phyloP scores from a whole-genome alignment of 2,797 vertebrate genomes.

The Botia almorhae region DNA sequence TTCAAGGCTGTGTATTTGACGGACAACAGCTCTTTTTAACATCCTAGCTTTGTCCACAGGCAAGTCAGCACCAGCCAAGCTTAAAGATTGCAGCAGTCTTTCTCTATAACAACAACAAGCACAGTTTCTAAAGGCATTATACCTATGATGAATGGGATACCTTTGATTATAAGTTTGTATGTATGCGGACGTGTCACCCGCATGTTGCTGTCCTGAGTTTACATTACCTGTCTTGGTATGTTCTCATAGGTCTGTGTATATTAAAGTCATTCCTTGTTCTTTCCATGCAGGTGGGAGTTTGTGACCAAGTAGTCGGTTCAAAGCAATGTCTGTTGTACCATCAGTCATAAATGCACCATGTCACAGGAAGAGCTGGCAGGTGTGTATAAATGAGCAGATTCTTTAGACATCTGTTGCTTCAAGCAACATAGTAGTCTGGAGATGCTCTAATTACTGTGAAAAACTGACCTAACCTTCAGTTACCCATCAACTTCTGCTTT shows the following conservation, averaged over 20 bases:
- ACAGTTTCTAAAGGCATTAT: constrained; percentile 63
- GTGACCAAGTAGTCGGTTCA: constrained; percentile 29
- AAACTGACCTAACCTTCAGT: neutral
- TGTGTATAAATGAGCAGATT: constrained; percentile 23
- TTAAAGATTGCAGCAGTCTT: constrained; percentile 65
- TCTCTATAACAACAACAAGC: constrained; percentile 69
- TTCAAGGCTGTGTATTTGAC: constrained; percentile 74
- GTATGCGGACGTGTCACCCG: constrained; percentile 63
- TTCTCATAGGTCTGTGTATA: constrained; percentile 26
- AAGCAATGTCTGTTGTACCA: constrained; percentile 42
- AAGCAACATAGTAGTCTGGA: neutral
- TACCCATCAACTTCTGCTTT: constrained; percentile 27
- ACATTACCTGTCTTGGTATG: constrained; percentile 61
- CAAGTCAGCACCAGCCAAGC: constrained; percentile 73
- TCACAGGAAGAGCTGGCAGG: constrained; percentile 59
- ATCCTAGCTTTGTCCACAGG: constrained; percentile 66
- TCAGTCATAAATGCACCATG: constrained; percentile 50
- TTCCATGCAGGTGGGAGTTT: constrained; percentile 52
- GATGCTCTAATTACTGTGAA: constrained; percentile 34
- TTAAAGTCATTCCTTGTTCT: constrained; percentile 42
- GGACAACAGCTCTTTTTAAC: constrained; percentile 60
- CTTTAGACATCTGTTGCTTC: constrained; percentile 17
- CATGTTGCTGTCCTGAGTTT: constrained; percentile 71
- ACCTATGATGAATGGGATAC: constrained; percentile 76
- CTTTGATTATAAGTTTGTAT: constrained; percentile 60